A percentile compares a stretch with the other conserved stretches of the same genome.
These are phyloP conservation scores for Neoascia interrupta DNA, from an alignment of 2,888 invertebrate species.

Conservation along the genomic window DNA sequence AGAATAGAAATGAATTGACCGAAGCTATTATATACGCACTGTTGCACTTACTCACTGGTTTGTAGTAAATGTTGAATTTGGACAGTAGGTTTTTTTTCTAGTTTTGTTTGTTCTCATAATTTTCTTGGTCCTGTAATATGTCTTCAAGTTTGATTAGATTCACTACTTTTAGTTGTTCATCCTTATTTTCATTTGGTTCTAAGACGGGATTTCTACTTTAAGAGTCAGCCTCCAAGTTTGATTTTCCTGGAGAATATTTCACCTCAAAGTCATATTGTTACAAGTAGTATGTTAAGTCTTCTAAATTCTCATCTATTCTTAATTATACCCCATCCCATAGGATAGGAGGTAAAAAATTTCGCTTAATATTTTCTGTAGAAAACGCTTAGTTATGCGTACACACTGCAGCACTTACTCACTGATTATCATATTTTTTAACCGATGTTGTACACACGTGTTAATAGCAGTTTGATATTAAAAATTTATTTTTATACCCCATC, in stretches of 20 bases:
- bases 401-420: too few species aligned
- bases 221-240: constrained; percentile 49
- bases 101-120: constrained; percentile 24
- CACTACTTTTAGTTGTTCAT: constrained; percentile 38
- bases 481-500: too few species aligned
- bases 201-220: constrained; percentile 59
- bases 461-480: too few species aligned
- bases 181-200: constrained; percentile 28
- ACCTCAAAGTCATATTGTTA: constrained; percentile 58
- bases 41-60: too few species aligned
- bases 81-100: constrained; percentile 3
- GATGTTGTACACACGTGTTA: too few species aligned
- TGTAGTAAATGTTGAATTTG: constrained; percentile 25
- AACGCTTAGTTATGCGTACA: too few species aligned
- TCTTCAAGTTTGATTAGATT: constrained; percentile 41
- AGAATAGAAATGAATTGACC: too few species aligned
- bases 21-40: too few species aligned
- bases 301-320: constrained; percentile 7
- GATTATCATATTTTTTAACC: too few species aligned
- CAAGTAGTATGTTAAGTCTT: constrained; percentile 46
- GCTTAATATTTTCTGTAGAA: too few species aligned
- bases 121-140: constrained; percentile 26
- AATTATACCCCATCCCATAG: too few species aligned
- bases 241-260: constrained; percentile 49
- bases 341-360: too few species aligned